These are phyloP conservation scores for Gila robusta DNA, from an alignment of 2,797 vertebrate species.

Conservation along the genomic window DNA sequence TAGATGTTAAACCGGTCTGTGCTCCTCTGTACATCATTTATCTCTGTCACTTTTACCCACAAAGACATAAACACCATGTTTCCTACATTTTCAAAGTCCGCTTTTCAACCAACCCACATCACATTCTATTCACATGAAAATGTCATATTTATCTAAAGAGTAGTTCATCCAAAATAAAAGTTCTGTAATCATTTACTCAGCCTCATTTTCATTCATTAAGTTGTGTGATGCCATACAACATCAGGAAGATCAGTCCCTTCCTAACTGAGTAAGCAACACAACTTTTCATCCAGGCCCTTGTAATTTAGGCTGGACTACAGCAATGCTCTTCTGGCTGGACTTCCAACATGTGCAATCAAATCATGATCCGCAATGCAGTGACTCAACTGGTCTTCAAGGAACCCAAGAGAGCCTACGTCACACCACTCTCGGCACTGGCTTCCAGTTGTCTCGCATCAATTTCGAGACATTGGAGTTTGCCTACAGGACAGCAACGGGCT, in stretches of 20 bases:
- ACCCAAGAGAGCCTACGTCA: neutral
- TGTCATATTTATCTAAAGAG: neutral
- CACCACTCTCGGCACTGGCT: neutral
- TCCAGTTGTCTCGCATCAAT: neutral
- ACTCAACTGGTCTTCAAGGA: neutral
- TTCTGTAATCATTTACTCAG: neutral
- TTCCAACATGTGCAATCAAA: neutral
- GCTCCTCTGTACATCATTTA: constrained; percentile 23
- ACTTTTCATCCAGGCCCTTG: neutral
- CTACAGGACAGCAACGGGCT: neutral
- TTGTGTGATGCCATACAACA: neutral
- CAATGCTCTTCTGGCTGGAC: neutral
- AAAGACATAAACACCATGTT: neutral
- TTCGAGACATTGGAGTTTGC: neutral
- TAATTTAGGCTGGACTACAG: neutral
- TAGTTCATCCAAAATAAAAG: neutral
- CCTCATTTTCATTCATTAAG: neutral
- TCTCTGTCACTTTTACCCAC: constrained; percentile 15
- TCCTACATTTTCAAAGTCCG: neutral
- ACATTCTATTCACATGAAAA: neutral
- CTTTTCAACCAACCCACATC: neutral
- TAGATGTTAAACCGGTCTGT: constrained; percentile 32
- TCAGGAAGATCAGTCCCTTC: neutral
- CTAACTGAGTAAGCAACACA: neutral
- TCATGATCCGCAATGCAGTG: neutral